Percentiles rank a stretch among this genome's conserved stretches.
Conservation (phyloP, 2,797 vertebrate genomes). For the Psittacula derbiana region DNA sequence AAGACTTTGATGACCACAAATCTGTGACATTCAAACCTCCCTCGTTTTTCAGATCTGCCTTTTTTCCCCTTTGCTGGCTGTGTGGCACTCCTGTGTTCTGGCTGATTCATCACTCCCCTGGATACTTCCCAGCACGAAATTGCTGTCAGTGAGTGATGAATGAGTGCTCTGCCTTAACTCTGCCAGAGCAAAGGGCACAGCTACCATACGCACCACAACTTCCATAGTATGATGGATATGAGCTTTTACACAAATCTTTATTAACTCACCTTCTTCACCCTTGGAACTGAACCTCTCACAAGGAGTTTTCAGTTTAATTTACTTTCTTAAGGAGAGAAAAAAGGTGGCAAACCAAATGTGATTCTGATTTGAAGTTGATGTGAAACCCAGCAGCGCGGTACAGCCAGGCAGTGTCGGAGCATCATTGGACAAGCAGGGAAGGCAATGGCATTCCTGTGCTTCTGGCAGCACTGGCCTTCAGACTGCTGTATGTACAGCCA, state of each 20-base stretch:
- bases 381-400: neutral
- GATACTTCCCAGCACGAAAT: slow-evolving; percentile 41
- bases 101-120: slow-evolving; percentile 31
- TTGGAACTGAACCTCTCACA: neutral
- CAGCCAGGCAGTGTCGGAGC: neutral
- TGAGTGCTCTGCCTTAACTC: slow-evolving; percentile 10
- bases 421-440: neutral
- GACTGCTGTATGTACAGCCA: neutral
- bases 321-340: neutral
- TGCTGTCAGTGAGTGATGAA: neutral
- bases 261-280: neutral
- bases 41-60: neutral
- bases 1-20: neutral
- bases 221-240: neutral
- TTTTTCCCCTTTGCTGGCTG: neutral
- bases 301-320: neutral
- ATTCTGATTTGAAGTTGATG: neutral
- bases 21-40: neutral
- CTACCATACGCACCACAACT: neutral
- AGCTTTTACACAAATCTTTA: slow-evolving; percentile 36
- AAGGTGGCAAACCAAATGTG: neutral
- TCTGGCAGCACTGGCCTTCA: neutral
- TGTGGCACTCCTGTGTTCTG: neutral
- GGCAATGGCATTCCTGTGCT: neutral
- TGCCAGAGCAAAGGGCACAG: neutral